Conservation (phyloP, 2,797 vertebrate genomes). For the Oophaga sylvatica region DNA sequence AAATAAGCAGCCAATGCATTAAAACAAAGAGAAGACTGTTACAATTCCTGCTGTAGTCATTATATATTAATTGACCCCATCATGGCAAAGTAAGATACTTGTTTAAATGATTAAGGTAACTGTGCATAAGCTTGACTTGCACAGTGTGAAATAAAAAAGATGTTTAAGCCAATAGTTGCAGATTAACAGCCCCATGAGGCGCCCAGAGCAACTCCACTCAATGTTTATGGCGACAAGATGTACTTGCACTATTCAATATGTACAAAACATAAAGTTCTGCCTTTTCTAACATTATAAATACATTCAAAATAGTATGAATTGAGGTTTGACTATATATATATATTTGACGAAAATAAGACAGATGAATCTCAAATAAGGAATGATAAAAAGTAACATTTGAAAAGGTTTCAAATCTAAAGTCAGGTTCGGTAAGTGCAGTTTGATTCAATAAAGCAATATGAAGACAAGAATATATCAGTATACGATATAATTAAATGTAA, state of each 20-base stretch:
- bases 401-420: no score
- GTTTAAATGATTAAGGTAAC: not conserved
- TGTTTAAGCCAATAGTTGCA: not conserved
- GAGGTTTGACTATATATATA: no score
- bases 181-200: not conserved
- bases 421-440: no score
- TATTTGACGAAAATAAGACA: no score
- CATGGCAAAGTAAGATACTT: not conserved
- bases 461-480: no score
- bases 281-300: not conserved
- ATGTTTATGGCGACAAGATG: not conserved
- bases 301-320: not conserved
- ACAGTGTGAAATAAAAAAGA: not conserved
- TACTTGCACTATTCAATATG: not conserved
- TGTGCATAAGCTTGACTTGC: not conserved
- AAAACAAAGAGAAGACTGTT: constrained; percentile 6
- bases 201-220: not conserved
- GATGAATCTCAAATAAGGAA: no score
- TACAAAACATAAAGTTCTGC: not conserved
- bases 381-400: no score
- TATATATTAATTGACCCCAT: not conserved
- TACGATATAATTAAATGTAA: no score
- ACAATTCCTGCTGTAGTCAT: constrained; percentile 1
- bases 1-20: constrained; percentile 16
- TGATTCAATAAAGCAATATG: no score